A percentile compares a stretch with the other conserved stretches of the same genome.
Conservation (phyloP, 2,888 invertebrate species). For the Bombyx huttoni region DNA sequence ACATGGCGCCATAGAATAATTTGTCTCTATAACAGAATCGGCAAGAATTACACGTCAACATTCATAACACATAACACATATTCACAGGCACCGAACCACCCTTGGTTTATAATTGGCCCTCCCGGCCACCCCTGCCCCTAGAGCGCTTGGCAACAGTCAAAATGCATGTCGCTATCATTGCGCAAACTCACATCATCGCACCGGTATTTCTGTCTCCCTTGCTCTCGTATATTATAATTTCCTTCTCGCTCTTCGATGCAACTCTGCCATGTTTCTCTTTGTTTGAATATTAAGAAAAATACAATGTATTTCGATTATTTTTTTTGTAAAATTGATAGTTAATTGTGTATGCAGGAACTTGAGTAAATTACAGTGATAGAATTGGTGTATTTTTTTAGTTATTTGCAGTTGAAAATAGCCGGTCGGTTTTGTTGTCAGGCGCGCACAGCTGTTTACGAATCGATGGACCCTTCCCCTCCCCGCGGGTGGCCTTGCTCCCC, state of each 20-base stretch:
- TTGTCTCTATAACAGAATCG: background rate
- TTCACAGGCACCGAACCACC: background rate
- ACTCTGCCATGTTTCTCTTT: slow-evolving; percentile 2
- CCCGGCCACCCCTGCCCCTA: background rate
- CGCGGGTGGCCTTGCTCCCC: slow-evolving; percentile 4
- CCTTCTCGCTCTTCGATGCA: background rate
- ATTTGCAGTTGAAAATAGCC: slow-evolving; percentile 1
- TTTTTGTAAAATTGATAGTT: background rate
- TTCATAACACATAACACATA: slow-evolving; percentile 1
- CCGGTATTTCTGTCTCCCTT: background rate
- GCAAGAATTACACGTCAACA: slow-evolving; percentile 4
- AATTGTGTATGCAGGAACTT: background rate
- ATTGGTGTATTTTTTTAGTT: background rate
- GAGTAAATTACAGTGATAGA: background rate
- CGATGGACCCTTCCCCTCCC: slow-evolving; percentile 9
- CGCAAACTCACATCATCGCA: background rate
- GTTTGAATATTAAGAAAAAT: background rate
- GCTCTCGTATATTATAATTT: background rate
- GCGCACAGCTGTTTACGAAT: slow-evolving; percentile 16
- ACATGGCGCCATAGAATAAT: no score
- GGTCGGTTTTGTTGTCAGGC: slow-evolving; percentile 2
- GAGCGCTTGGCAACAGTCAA: slow-evolving; percentile 14
- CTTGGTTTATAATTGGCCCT: background rate
- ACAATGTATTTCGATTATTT: background rate
- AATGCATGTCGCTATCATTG: slow-evolving; percentile 4